Evolutionary conservation across 2,113 vertebrate genomes (phyloP), one percentile per base, ranked within the genome.

Genomic region (Raphicerus campestris): DNA sequence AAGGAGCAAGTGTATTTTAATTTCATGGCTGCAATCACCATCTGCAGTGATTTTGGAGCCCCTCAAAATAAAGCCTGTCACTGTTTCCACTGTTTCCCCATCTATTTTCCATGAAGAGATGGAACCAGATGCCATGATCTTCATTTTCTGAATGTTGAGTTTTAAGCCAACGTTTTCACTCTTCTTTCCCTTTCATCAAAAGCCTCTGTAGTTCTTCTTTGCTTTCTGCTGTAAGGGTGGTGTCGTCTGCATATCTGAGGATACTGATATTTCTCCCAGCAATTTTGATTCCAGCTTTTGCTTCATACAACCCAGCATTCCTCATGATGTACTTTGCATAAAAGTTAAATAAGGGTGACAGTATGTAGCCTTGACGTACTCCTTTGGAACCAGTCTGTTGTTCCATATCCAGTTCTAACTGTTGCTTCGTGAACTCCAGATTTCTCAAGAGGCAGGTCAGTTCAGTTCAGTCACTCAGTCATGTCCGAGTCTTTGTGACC

Each of bases 1-100:
- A 63, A 17, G 15, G 61, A 63, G 30, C 0, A 63, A 63, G 2
- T 0, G 3, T n/a, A 6, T 63, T 63, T n/a, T 63, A 63, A 32
- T n/a, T 32, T 63, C 30, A 63, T 63, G 60, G 60, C 60, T 63
- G 30, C 30, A 63, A 0, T 63, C 61, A n/a, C 15, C 30, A 17
- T 63, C 14, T 63, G 7, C 61, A 63, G 1, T 63, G 30, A 63
- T 17, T 63, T 63, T 63, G 15, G 15, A 63, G 30, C 61, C 61
- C 30, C 15, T 7, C 15, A 32, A 61, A 61, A 61, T 32, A 61
- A 30, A 61, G 13, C 30, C 60, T 32, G 60, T 30, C 13, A 15
- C 13, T 61, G 13, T 61, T 30, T 15, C 6, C 28, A 30, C 58
- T 28, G 58, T 61, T 32, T 32, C 28, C 28, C 60, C 30, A 32